Evolutionary conservation across 1,140 invertebrate genomes (phyloP), one percentile per base, ranked within the genome.

Genomic region (Pachyrhynchus sulphureomaculatus): DNA sequence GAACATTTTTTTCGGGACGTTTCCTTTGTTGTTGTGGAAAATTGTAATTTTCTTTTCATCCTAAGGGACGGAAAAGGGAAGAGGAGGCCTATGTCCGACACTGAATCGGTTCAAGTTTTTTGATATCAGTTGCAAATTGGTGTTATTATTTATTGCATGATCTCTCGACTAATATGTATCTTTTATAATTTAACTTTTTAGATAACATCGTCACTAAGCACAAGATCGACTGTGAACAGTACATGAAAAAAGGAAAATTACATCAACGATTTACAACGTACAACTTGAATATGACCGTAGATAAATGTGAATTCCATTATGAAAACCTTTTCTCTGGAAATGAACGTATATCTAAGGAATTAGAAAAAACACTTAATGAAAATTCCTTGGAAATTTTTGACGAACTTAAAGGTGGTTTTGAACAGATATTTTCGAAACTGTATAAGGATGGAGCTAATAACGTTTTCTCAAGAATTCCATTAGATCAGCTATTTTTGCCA

Each of bases 401-500:
- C 5, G 68, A 70, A 12, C 62, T 70, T 0, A 61, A 56, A 15
- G 13, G 9, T 8, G 62, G 61, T 5, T 66, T 67, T 24, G 66
- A 67, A 23, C 63, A 71, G 33, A 77, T 78, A 0, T 71, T 81
- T 29, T 72, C 67, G 0, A 59, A 68, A n/a, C 72, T 81, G 26
- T 71, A 79, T 24, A 70, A 72, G 21, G 62, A 76, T 0, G 69
- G 80, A 15, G 36, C 78, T 0, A 78, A 76, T 62, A 69, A 71
- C 44, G 65, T 79, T 1, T 76, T 82, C 24, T 54, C 71, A 15
- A 82, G 78, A 66, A 55, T 78, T 4, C 76, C 80, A 5, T 70
- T 75, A 20, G 75, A 81, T 44, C 68, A 78, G 15, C 71, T 82
- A 4, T 81, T 80, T 60, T 49, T 67, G 15, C 12, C 17, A 2